Conservation (phyloP, 1,140 invertebrate species). For the Hylyphantes graminicola region DNA sequence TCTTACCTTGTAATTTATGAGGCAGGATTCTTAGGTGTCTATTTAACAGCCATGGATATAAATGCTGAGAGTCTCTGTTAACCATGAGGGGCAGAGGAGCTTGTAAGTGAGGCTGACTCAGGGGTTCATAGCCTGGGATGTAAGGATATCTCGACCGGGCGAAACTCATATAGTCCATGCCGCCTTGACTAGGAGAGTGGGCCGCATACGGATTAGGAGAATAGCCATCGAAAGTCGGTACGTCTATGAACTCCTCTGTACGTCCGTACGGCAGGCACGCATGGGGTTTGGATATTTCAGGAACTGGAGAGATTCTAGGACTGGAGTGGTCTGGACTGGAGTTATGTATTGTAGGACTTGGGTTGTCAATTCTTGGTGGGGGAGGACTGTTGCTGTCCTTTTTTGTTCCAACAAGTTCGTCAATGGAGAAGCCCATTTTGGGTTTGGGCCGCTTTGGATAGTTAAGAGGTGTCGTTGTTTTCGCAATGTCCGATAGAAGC, state of each 20-base stretch:
- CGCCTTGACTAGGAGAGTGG: neutral
- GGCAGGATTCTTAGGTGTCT: neutral
- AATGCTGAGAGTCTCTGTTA: neutral
- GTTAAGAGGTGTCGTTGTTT: too few relatives aligned
- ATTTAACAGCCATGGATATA: constrained; percentile 15
- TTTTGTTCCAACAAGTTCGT: constrained; percentile 26
- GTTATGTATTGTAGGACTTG: too few relatives aligned
- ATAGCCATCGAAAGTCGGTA: neutral
- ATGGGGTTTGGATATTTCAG: too few relatives aligned
- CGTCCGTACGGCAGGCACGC: too few relatives aligned
- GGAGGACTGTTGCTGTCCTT: neutral
- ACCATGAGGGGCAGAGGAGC: neutral
- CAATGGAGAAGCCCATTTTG: constrained; percentile 26
- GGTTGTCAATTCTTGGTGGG: too few relatives aligned
- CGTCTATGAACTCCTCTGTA: neutral
- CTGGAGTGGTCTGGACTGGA: too few relatives aligned
- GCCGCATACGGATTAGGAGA: neutral
- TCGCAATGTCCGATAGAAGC: too few relatives aligned
- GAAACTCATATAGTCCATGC: neutral
- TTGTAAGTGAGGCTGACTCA: neutral
- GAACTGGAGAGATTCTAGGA: too few relatives aligned
- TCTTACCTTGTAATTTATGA: constrained; percentile 12
- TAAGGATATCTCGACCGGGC: neutral
- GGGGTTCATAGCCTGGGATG: neutral
- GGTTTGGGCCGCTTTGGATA: neutral